A percentile compares a stretch with the other conserved stretches of the same genome.
These are phyloP conservation scores for Phaethornis superciliosus DNA, from an alignment of 2,113 vertebrate species.

Conservation along the genomic window DNA sequence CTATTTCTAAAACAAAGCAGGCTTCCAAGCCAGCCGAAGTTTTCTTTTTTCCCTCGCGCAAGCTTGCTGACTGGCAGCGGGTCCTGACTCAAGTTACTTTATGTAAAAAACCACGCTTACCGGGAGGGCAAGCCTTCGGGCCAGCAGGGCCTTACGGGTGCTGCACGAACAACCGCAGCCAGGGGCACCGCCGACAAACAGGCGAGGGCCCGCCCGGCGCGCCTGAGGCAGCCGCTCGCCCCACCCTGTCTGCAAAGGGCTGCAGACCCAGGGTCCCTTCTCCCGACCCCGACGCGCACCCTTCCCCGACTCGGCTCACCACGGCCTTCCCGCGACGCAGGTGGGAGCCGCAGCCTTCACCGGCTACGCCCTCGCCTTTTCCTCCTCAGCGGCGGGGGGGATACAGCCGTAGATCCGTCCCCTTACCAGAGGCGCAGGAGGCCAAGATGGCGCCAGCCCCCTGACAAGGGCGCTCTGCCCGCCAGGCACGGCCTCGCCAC, in stretches of 20 bases:
- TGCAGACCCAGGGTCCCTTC: not conserved
- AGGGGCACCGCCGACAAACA: not conserved
- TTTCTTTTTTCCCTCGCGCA: not conserved
- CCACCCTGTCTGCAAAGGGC: not conserved
- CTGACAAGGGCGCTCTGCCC: not conserved
- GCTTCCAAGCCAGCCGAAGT: too few species aligned
- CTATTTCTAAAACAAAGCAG: not conserved
- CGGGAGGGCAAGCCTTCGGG: too few species aligned
- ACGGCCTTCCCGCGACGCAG: not conserved
- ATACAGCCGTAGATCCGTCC: rapidly evolving
- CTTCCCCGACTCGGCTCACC: not conserved
- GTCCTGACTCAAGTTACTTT: not conserved
- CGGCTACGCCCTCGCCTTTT: not conserved
- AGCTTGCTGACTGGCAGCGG: not conserved
- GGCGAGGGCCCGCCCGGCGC: too few species aligned
- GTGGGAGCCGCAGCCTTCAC: not conserved
- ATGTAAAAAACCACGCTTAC: rapidly evolving
- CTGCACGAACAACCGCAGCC: not conserved
- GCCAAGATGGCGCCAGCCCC: not conserved
- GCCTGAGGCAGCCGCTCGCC: not conserved
- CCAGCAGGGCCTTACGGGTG: too few species aligned
- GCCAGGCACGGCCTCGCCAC: not conserved
- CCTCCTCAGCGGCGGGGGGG: too few species aligned
- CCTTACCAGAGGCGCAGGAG: not conserved
- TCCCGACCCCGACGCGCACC: not conserved